Percentiles rank a stretch among this genome's conserved stretches.
Evolutionary conservation across 2,113 vertebrate species (phyloP).

Genomic region (Pelecanus crispus): DNA sequence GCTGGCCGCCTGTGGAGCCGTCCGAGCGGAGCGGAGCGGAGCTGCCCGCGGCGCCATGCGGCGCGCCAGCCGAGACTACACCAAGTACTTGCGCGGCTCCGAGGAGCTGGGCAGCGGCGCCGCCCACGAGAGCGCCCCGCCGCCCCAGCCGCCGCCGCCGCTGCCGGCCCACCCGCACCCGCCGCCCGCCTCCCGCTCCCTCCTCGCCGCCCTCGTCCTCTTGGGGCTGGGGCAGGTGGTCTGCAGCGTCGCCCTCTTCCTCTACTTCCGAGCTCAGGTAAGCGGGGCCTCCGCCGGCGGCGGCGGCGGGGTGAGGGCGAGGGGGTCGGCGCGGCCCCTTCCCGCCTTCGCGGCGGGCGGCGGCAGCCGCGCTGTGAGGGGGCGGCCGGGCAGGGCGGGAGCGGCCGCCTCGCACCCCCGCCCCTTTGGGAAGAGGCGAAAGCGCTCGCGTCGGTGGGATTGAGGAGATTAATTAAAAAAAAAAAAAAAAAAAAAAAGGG

Average conservation of each 20-base stretch:
- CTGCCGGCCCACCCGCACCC: neutral
- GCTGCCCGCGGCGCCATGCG: constrained; percentile 62
- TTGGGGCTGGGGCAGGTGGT: constrained; percentile 91
- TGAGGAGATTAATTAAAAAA: too few relatives aligned
- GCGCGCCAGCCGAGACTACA: constrained; percentile 73
- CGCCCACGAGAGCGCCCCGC: constrained; percentile 3
- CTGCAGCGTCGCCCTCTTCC: constrained; percentile 89
- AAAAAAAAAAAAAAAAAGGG: too few relatives aligned
- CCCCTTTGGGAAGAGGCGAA: neutral
- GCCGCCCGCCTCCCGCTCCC: constrained; percentile 66
- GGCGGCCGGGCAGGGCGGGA: neutral
- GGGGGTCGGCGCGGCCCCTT: neutral
- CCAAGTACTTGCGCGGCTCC: constrained; percentile 72
- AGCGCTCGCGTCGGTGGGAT: neutral
- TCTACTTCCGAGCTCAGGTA: constrained; percentile 92
- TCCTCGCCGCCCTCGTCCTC: constrained; percentile 82
- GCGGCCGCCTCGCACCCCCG: neutral
- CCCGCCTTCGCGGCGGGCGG: neutral
- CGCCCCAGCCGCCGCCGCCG: neutral
- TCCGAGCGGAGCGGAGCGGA: neutral
- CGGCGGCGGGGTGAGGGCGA: neutral
- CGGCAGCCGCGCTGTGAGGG: neutral
- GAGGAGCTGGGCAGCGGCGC: constrained; percentile 64
- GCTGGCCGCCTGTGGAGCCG: neutral
- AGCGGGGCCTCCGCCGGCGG: constrained; percentile 6